Evolutionary conservation across 2,888 invertebrate species (phyloP).

Genomic region (Xanthia togata): DNA sequence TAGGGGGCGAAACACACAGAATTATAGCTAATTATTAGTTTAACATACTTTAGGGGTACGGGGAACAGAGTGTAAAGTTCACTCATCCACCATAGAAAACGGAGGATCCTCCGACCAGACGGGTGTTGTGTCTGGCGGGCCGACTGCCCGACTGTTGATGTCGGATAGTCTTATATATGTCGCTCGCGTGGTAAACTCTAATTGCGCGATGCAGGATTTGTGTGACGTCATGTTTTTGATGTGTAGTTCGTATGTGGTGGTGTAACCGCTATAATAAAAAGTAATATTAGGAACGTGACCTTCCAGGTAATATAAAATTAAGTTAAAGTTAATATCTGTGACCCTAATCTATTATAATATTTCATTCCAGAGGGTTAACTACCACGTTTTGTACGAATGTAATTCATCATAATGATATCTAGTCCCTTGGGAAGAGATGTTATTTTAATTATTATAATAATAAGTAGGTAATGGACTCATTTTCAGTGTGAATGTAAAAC

Average conservation of each 20-base stretch:
- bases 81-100: too few species aligned
- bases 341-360: constrained; percentile 32
- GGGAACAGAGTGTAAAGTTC: too few species aligned
- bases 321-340: constrained; percentile 12
- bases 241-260: too few species aligned
- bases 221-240: too few species aligned
- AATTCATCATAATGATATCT: constrained; percentile 13
- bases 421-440: constrained; percentile 1
- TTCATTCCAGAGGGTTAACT: not conserved
- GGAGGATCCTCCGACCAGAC: too few species aligned
- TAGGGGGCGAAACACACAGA: not conserved
- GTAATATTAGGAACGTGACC: not conserved
- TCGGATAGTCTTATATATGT: too few species aligned
- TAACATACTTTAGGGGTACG: too few species aligned
- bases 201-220: too few species aligned
- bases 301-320: constrained; percentile 27
- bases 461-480: constrained; percentile 19
- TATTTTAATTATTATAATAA: constrained; percentile 21
- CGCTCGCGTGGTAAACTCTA: too few species aligned
- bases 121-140: too few species aligned
- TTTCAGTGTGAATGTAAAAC: constrained; percentile 10
- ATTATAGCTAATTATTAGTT: not conserved
- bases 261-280: too few species aligned
- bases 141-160: too few species aligned
- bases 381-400: constrained; percentile 1